phyloP scores from a whole-genome alignment of 2,888 invertebrate species.

The Stenotaenia linearis region DNA sequence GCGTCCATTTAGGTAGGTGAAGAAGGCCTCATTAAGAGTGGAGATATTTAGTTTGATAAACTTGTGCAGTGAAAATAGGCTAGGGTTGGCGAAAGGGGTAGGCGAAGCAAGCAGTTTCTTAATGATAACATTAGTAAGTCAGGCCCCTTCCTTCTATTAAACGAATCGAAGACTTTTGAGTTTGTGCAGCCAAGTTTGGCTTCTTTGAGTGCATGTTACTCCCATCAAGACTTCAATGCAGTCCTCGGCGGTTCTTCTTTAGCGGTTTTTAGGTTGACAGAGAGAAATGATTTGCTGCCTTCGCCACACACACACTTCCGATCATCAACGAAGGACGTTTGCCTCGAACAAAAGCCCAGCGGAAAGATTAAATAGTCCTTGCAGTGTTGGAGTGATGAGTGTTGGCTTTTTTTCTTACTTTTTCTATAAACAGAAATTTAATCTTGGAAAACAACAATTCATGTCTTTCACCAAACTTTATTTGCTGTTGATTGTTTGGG shows the following conservation, averaged over 20 bases:
- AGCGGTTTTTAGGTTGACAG: slow-evolving; percentile 27
- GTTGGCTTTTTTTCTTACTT: not conserved
- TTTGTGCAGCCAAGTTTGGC: slow-evolving; percentile 24
- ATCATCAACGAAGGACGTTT: slow-evolving; percentile 26
- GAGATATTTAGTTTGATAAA: slow-evolving; percentile 26
- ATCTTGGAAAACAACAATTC: not conserved
- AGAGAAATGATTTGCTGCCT: slow-evolving; percentile 29
- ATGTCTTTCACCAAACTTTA: not conserved
- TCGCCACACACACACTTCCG: slow-evolving; percentile 24
- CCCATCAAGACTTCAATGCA: slow-evolving; percentile 8
- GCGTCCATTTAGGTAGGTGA: slow-evolving; percentile 24
- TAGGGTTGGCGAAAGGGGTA: slow-evolving; percentile 7
- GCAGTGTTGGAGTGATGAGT: slow-evolving; percentile 10
- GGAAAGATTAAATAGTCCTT: slow-evolving; percentile 17
- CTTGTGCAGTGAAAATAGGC: not conserved
- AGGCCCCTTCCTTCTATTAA: slow-evolving; percentile 2
- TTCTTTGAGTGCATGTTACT: slow-evolving; percentile 22
- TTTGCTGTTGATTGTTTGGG: not conserved
- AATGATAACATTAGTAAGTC: slow-evolving; percentile 28
- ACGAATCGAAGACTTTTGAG: slow-evolving; percentile 21
- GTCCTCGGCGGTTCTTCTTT: slow-evolving; percentile 8
- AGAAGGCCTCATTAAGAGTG: slow-evolving; percentile 26
- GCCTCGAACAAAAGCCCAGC: slow-evolving; percentile 12
- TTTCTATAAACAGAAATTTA: not conserved
- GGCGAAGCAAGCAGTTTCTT: not conserved